Percentiles rank a stretch among this genome's conserved stretches.
These are phyloP conservation scores for Lamproptera curius DNA, from an alignment of 2,888 invertebrate species.

Conservation along the genomic window DNA sequence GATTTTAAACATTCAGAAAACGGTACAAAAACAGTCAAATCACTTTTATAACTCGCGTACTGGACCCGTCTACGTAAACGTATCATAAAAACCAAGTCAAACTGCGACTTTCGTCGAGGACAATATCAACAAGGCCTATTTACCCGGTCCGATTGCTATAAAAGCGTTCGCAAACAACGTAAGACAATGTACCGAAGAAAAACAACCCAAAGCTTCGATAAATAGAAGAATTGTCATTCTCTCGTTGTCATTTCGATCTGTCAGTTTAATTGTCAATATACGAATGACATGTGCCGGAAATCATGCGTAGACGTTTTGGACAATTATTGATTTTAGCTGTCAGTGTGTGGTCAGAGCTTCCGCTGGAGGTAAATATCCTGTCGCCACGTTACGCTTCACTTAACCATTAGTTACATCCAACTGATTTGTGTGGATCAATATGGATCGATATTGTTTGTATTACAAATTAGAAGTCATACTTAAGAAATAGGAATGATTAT, in stretches of 20 bases:
- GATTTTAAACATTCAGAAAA: not conserved
- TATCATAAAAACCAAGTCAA: not conserved
- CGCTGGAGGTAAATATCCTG: conserved; percentile 17
- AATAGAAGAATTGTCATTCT: not conserved
- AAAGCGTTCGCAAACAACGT: not conserved
- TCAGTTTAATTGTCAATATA: conserved; percentile 13
- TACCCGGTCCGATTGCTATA: not conserved
- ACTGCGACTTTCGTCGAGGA: not conserved
- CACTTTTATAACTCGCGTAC: not conserved
- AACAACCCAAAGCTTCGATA: not conserved
- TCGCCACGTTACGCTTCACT: conserved; percentile 6
- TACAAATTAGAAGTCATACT: too few species aligned
- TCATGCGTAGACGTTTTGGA: conserved; percentile 16
- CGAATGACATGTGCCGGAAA: conserved; percentile 12
- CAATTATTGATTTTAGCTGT: conserved; percentile 21
- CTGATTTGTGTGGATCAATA: too few species aligned
- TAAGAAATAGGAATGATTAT: too few species aligned
- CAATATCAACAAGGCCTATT: not conserved
- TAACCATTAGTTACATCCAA: not conserved
- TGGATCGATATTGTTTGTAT: too few species aligned
- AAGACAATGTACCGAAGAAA: not conserved
- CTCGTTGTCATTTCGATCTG: not conserved
- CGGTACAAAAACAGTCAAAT: not conserved
- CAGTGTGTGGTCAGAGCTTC: conserved; percentile 19
- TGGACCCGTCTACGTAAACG: not conserved